Evolutionary conservation across 2,888 invertebrate genomes (phyloP).

Genomic region (Drosophila greeni): DNA sequence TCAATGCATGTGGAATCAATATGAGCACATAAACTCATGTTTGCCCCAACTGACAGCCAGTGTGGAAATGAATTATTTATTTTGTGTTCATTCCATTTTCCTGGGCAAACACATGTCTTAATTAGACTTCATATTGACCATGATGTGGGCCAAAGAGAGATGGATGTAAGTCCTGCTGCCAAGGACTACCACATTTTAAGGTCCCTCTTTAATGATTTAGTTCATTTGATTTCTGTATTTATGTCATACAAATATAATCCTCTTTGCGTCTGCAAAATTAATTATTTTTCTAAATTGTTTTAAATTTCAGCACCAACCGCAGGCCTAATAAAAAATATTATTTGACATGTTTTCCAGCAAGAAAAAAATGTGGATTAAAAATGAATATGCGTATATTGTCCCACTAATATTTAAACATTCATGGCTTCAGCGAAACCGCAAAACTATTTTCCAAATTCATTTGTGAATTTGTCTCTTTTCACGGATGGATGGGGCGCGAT

Average conservation of each 20-base stretch:
- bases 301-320: slow-evolving; percentile 10
- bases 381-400: slow-evolving; percentile 8
- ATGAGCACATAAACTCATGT: slow-evolving; percentile 36
- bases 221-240: neutral
- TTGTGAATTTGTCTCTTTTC: slow-evolving; percentile 4
- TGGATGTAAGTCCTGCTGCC: neutral
- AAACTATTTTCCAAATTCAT: slow-evolving; percentile 37
- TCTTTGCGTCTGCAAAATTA: neutral
- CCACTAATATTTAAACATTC: slow-evolving; percentile 6
- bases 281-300: slow-evolving; percentile 4
- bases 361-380: slow-evolving; percentile 16
- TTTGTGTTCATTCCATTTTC: slow-evolving; percentile 41
- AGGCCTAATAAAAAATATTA: slow-evolving; percentile 13
- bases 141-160: slow-evolving; percentile 1
- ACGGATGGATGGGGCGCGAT: neutral
- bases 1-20: slow-evolving; percentile 47
- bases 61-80: slow-evolving; percentile 59
- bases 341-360: slow-evolving; percentile 16
- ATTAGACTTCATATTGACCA: slow-evolving; percentile 36
- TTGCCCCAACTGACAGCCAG: slow-evolving; percentile 37
- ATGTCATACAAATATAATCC: neutral
- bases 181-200: neutral
- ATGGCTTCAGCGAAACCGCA: slow-evolving; percentile 40
- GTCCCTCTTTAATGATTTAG: neutral
- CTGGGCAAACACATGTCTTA: slow-evolving; percentile 50